Base-by-base conservation (phyloP, 37 sponge, comb jelly and placozoan species). In the Bolinopsis microptera region DNA sequence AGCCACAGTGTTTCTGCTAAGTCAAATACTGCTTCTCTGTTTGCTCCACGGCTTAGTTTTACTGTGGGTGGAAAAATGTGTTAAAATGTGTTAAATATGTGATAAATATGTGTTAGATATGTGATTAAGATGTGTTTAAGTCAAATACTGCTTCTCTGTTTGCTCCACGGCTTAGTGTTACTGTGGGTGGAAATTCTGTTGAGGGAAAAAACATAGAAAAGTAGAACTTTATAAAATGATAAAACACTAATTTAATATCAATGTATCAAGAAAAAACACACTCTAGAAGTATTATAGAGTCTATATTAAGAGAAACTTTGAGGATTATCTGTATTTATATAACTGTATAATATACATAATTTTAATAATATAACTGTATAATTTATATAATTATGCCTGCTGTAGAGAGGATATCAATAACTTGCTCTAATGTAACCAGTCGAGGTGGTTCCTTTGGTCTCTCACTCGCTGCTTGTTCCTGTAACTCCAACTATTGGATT, bases 61-160 rank as follows among this genome's bases (percentile, higher is more conserved):
- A 86, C 90, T 39, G 90, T 0, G 33, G n/a, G n/a, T n/a, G n/a
- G n/a, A n/a, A n/a, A n/a, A n/a, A n/a, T n/a, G n/a, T n/a, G n/a
- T n/a, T n/a, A n/a, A n/a, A n/a, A n/a, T n/a, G n/a, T n/a, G n/a
- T n/a, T n/a, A n/a, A n/a, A n/a, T n/a, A n/a, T n/a, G n/a, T n/a
- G n/a, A n/a, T n/a, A n/a, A n/a, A n/a, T n/a, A n/a, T n/a, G n/a
- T n/a, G n/a, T n/a, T n/a, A n/a, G n/a, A n/a, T n/a, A n/a, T n/a
- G n/a, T n/a, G n/a, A n/a, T n/a, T n/a, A n/a, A n/a, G n/a, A n/a
- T n/a, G n/a, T n/a, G n/a, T n/a, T n/a, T 27, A 86, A 30, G 28
- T 86, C 90, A 30, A 86, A 86, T 3, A 86, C 90, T 86, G 90
- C 90, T 86, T 86, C 90, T 34, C 90, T 86, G 61, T 86, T 86